These are phyloP conservation scores for Galaxea fascicularis DNA, from an alignment of 92 coral and sea anemone genomes.

Conservation along the genomic window DNA sequence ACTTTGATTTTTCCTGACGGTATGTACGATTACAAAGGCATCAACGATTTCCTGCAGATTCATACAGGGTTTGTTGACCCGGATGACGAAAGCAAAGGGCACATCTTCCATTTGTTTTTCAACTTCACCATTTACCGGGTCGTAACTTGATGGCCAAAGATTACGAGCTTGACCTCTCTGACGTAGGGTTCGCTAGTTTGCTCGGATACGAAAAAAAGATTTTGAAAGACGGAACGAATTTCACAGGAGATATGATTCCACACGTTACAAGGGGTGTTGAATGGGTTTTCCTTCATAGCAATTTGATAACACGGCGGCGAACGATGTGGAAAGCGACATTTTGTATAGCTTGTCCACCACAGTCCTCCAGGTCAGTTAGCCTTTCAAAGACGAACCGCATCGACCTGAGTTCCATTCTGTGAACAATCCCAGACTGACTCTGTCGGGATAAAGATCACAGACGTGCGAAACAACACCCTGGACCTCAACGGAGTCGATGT, in stretches of 20 bases:
- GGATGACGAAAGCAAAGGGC: background rate
- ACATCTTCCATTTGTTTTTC: background rate
- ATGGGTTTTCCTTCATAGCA: background rate
- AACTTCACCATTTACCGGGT: too few species aligned
- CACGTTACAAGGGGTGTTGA: background rate
- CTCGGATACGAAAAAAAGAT: too few species aligned
- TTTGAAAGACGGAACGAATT: too few species aligned
- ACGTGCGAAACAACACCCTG: too few species aligned
- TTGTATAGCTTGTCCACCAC: background rate
- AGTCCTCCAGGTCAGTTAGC: background rate
- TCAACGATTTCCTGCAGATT: background rate
- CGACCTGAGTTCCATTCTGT: too few species aligned
- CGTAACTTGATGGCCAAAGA: too few species aligned
- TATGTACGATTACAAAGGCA: slow-evolving; percentile 1
- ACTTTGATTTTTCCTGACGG: background rate
- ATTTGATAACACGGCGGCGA: too few species aligned
- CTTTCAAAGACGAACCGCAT: background rate
- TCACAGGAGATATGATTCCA: background rate
- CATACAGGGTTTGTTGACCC: too few species aligned
- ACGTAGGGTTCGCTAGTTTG: background rate
- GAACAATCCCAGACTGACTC: too few species aligned
- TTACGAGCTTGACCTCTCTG: background rate
- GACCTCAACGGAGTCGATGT: too few species aligned
- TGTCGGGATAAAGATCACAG: too few species aligned
- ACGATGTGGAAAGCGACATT: background rate